Evolutionary conservation across 2,888 invertebrate genomes (phyloP).

Genomic region (Sphecodes monilicornis): DNA sequence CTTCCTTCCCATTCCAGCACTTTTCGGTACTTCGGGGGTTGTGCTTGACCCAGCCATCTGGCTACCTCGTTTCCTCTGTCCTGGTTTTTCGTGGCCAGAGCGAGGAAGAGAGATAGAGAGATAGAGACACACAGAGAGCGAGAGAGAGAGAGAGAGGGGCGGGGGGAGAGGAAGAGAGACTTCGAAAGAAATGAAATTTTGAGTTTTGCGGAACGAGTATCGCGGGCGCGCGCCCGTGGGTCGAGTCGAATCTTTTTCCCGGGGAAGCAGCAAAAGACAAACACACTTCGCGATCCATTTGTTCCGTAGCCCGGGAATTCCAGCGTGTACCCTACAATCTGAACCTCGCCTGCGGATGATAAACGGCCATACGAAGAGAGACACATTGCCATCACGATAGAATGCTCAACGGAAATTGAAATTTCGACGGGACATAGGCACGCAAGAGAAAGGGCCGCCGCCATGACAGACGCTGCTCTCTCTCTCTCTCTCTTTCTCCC

Average conservation of each 20-base stretch:
- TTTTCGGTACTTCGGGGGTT: neutral
- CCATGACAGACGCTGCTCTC: conserved; percentile 18
- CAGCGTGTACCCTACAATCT: conserved; percentile 56
- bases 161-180: neutral
- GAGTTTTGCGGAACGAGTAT: conserved; percentile 1
- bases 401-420: conserved; percentile 80
- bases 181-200: conserved; percentile 31
- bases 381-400: conserved; percentile 77
- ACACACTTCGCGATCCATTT: conserved; percentile 66
- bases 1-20: neutral
- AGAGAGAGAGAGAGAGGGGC: too few species aligned
- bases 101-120: neutral
- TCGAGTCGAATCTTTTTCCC: conserved; percentile 28
- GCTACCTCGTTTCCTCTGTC: neutral
- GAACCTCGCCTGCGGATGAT: conserved; percentile 68
- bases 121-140: too few species aligned
- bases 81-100: neutral
- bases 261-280: conserved; percentile 53
- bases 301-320: conserved; percentile 58
- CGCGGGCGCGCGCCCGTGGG: neutral
- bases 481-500: neutral
- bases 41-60: neutral
- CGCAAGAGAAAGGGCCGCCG: conserved; percentile 62
- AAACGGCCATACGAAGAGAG: conserved; percentile 73
- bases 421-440: conserved; percentile 78